Conservation (phyloP, 2,797 vertebrate genomes). For the Fratercula arctica region DNA sequence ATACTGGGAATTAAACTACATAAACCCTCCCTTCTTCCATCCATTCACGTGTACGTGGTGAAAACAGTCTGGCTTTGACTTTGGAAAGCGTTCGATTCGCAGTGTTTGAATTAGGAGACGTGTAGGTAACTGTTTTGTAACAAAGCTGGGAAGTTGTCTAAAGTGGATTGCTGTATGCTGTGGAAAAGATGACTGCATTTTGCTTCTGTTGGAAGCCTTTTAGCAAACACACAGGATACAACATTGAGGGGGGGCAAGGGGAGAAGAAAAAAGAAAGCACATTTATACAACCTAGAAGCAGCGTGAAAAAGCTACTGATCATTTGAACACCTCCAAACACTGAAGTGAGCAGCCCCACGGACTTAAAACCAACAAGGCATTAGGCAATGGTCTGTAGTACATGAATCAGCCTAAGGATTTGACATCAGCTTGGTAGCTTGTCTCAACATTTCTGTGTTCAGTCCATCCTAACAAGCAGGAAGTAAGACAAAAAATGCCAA, state of each 20-base stretch:
- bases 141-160: neutral
- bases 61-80: neutral
- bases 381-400: neutral
- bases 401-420: neutral
- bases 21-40: neutral
- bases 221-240: neutral
- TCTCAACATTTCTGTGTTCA: neutral
- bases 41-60: neutral
- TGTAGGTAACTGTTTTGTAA: neutral
- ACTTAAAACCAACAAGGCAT: neutral
- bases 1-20: neutral
- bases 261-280: neutral
- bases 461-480: neutral
- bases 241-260: accelerated
- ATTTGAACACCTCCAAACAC: neutral
- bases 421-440: neutral
- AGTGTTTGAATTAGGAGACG: neutral
- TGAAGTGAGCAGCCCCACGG: neutral
- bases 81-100: neutral
- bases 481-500: neutral
- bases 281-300: neutral
- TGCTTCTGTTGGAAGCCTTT: neutral
- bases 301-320: neutral
- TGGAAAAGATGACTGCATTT: neutral
- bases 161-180: neutral